A percentile compares a stretch with the other conserved stretches of the same genome.
Conservation (phyloP, 2,888 invertebrate genomes). For the Idaea dimidiata region DNA sequence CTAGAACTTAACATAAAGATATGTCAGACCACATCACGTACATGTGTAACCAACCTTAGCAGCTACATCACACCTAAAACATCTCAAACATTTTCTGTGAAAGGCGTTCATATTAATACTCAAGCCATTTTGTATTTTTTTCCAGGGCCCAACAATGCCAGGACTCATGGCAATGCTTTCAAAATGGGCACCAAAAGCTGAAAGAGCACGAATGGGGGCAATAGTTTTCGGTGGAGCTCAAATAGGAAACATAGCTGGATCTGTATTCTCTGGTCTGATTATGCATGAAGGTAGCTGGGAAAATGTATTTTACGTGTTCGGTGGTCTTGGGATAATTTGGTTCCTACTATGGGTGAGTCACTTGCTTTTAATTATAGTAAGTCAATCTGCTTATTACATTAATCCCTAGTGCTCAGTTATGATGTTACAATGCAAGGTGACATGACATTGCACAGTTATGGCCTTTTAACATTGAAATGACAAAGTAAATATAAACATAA, state of each 20-base stretch:
- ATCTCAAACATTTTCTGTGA: too few relatives aligned
- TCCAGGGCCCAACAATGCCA: conserved; percentile 82
- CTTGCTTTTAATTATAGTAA: conserved; percentile 1
- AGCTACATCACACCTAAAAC: too few relatives aligned
- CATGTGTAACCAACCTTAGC: too few relatives aligned
- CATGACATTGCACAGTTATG: too few relatives aligned
- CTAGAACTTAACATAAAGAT: too few relatives aligned
- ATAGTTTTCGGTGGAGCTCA: conserved; percentile 82
- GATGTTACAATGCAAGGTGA: too few relatives aligned
- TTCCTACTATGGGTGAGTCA: conserved; percentile 71
- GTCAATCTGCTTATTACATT: conserved; percentile 6
- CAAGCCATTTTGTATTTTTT: conserved; percentile 12
- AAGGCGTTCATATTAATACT: background rate
- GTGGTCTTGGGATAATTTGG: conserved; percentile 75
- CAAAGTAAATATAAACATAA: too few relatives aligned
- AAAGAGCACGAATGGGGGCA: conserved; percentile 79
- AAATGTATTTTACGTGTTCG: conserved; percentile 81
- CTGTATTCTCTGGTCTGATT: conserved; percentile 74
- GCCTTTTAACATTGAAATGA: too few relatives aligned
- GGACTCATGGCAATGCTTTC: conserved; percentile 83
- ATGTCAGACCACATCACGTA: too few relatives aligned
- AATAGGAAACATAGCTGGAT: conserved; percentile 79
- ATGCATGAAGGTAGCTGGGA: conserved; percentile 78
- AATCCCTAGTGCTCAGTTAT: background rate
- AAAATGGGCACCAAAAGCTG: conserved; percentile 81